Base-by-base conservation (phyloP, 1,140 invertebrate species). In the Caerostris extrusa region DNA sequence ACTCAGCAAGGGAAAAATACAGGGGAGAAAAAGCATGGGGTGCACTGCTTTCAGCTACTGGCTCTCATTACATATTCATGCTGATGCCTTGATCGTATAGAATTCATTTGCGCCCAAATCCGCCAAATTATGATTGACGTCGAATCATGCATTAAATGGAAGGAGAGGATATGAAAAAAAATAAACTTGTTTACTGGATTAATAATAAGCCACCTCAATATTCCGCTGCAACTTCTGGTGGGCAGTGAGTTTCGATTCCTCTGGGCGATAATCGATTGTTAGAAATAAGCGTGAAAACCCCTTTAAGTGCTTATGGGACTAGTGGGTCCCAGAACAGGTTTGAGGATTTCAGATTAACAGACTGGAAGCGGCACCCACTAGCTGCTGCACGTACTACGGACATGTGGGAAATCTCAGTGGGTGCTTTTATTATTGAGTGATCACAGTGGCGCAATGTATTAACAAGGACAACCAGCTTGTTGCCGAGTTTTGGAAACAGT, bases 21-120 rank as follows among this genome's bases (percentile, higher is more conserved):
- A 77, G 34, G 53, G 12, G 34, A 64, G 83, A 64, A 60, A 61
- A 83, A 61, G 12, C 10, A 10, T 77, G 19, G 34, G 58, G 14
- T n/a, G 8, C 60, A 17, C 8, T 12, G 58, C 83, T 64, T 64
- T 92, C 82, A 53, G 67, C 55, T n/a, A 56, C 82, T 19, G 69
- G 17, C 67, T 77, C 77, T 93, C 92, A 93, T 93, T 93, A 86
- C 92, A 93, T 93, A 93, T 93, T 93, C 92, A 93, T 93, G 92
- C 17, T 56, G 7, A 34, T 19, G 64, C 17, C 86, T 89, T 81
- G 71, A 91, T 82, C 55, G 92, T 56, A 8, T n/a, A n/a, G 83
- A 89, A 93, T 93, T 88, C 92, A 93, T 93, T 93, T 93, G 92
- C 67, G 56, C 67, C 67, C 8, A 93, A 93, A 93, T 93, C 91